Base-by-base conservation (phyloP, 2,113 vertebrate species). In the Notothenia coriiceps region DNA sequence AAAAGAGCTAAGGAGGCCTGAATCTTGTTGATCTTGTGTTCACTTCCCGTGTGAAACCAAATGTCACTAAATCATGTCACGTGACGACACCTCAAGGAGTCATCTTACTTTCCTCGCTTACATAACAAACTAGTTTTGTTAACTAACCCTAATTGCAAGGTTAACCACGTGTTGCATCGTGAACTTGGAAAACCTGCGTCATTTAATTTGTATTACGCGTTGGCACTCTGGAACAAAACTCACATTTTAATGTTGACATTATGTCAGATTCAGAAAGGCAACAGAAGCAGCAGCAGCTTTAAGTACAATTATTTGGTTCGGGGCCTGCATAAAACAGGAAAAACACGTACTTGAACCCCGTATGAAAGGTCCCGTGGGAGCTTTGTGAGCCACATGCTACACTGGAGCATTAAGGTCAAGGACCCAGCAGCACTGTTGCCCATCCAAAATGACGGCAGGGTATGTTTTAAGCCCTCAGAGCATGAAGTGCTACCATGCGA, bases 331-430 rank as follows among this genome's bases (percentile, higher is more conserved):
- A 7, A 3, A 29, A 29, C 0, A 54, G 35, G 35, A 52, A 43
- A 57, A 62, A 5, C 54, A 47, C 10, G 5, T 6, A 54, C 65
- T 80, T 55, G 61, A 86, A 78, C 55, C 51, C 10, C 25, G 9
- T 9, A 35, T 11, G 22, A 75, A 85, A 81, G 66, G 61, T 46
- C 43, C 20, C 1, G 0, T n/a, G 17, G 54, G 54, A 70, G 66
- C 43, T 70, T 13, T 49, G 40, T 40, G 12, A 66, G 33, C 29
- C 44, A 17, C 43, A 10, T n/a, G 64, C 52, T 59, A 14, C 55
- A 54, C 0, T 6, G 33, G 18, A 57, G 51, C 71, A 33, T 51
- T 20, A 70, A 83, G 81, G 82, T 88, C 57, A 82, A 86, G 61
- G 65, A 74, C 70, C 64, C 46, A 67, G 11, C 56, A 47, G 62